Base-by-base conservation (phyloP, 2,888 invertebrate species). In the Hypercompe scribonia region DNA sequence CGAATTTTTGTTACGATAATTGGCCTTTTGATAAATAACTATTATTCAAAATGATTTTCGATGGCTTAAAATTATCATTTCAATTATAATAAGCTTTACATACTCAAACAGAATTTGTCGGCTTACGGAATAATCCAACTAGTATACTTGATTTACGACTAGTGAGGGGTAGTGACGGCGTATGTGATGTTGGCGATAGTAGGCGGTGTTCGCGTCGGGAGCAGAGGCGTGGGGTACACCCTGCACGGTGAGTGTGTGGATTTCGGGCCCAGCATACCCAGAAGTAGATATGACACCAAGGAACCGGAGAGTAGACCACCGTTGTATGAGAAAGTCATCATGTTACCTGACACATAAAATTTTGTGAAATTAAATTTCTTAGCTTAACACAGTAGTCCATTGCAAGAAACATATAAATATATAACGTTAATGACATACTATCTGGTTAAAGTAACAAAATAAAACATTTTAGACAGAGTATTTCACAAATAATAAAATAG, bases 281-380 rank as follows among this genome's bases (percentile, higher is more conserved):
- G 96, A 78, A 99, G 95, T 33, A 98, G 95, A 87, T 99, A 99
- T 0, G 99, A 98, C 71, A 98, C 97, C 31, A 98, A 92, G 0
- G 98, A 98, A 2, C 99, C 99, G 0, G 97, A 96, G 0, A 98
- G 97, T 69, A 99, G 95, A 0, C 99, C 99, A 61, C 98, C 97
- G 91, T 98, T 98, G 93, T 99, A 99, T 0, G 98, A 98, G 3
- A 99, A 91, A 0, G 99, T 99, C 99, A 99, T 99, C 92, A 99
- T 98, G 90, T 99, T 99, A 68, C 98, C 98, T 98, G 54, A 15
- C 4, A 39, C 0, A 67, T 13, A 39, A 4, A 54, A 36, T 31
- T n/a, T 33, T 7, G 7, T 11, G 4, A 34, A 5, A 66, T 33
- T n/a, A n/a, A 54, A n/a, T n/a, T n/a, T n/a, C n/a, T 21, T 46